Evolutionary conservation across 2,888 invertebrate genomes (phyloP), one percentile per base, ranked within the genome.

Genomic region (Anthrax anthrax): DNA sequence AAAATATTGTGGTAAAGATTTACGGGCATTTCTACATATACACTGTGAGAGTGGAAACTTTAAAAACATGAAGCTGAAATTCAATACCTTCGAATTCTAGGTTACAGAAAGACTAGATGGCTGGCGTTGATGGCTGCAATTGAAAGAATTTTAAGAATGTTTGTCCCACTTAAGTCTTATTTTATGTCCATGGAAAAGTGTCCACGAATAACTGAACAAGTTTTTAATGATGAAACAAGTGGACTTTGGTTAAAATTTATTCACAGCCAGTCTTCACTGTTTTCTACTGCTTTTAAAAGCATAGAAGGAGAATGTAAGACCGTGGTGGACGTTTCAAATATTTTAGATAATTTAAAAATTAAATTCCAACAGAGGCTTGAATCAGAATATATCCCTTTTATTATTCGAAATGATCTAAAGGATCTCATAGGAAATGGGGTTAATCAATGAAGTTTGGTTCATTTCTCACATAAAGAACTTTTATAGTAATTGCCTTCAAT

Each of bases 1-100:
- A 44, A 36, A 39, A 39, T n/a, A 39, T 48, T 17, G 19, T 48
- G 14, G 43, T 48, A 6, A 48, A 48, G 37, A 37, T 42, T 17
- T 47, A 47, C 27, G 40, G 37, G 12, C 37, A 13, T 42, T 37
- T 37, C 37, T 43, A 37, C 37, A 43, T 43, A 6, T 37, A 43
- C 18, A 44, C 48, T 41, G 32, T 48, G 10, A 19, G 47, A 36
- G 37, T 43, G n/a, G 40, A 47, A 47, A 38, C 17, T 18, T 14
- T 38, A 10, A 39, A 39, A 23, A 19, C 18, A 39, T 14, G 18
- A 12, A n/a, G 18, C 19, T 18, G 39, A 39, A 13, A 39, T 39
- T 29, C 19, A 44, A 18, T 44, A 44, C 16, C 17, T 34, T 14
- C 32, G 34, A 39, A n/a, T 44, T 4, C 12, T 44, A 16, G 44